These are phyloP conservation scores for Bubo blakistoni DNA, from an alignment of 2,113 vertebrate genomes.

Conservation along the genomic window DNA sequence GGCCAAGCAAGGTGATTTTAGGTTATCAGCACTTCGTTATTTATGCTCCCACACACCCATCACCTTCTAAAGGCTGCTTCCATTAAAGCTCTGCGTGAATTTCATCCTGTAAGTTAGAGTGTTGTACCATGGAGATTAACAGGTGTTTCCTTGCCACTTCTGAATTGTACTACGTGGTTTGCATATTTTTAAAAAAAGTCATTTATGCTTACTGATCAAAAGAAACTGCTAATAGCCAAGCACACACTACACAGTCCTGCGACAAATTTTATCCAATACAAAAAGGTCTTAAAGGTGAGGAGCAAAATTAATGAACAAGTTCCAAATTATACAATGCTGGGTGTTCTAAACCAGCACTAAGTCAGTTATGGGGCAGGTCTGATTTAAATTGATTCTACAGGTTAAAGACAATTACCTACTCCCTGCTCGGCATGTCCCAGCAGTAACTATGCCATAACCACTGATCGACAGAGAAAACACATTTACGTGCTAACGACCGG, in stretches of 20 bases:
- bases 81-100: too few species aligned
- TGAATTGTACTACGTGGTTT: background rate
- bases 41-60: rapidly evolving
- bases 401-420: background rate
- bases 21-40: background rate
- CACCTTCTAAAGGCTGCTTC: background rate
- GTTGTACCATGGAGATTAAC: background rate
- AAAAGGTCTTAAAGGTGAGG: background rate
- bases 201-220: background rate
- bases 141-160: background rate
- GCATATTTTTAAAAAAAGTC: background rate
- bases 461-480: background rate
- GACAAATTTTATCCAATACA: background rate
- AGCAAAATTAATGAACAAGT: background rate
- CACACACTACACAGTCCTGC: background rate
- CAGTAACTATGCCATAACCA: background rate
- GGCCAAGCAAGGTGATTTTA: background rate
- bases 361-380: background rate
- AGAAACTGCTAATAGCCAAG: background rate
- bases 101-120: rapidly evolving
- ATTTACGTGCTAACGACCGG: background rate
- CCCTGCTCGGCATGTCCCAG: background rate
- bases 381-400: background rate
- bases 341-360: background rate
- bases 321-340: background rate